These are phyloP conservation scores for Dendrocopos noguchii DNA, from an alignment of 2,113 vertebrate species.

Conservation along the genomic window DNA sequence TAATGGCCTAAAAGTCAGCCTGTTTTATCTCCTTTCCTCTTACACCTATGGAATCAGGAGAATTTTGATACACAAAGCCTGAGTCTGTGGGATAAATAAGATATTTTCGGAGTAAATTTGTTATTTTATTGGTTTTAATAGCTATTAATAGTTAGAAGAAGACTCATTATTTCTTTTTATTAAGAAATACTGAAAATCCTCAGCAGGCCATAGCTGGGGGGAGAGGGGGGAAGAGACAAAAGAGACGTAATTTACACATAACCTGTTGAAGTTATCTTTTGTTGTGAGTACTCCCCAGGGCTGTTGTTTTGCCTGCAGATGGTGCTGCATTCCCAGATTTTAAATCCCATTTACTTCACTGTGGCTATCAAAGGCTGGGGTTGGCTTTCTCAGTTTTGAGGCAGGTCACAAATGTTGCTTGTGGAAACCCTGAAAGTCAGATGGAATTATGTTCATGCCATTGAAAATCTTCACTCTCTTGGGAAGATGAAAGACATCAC, in stretches of 20 bases:
- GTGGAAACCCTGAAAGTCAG: not conserved
- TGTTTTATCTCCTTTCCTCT: not conserved
- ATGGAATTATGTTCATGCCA: not conserved
- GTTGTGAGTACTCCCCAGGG: not conserved
- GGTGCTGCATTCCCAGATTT: not conserved
- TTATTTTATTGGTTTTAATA: not conserved
- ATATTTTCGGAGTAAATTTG: too few relatives aligned
- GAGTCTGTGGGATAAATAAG: too few relatives aligned
- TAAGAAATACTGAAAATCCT: not conserved
- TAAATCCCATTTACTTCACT: not conserved
- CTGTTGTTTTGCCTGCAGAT: not conserved
- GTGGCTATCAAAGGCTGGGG: rapidly evolving
- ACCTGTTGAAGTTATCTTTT: not conserved
- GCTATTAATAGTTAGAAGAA: not conserved
- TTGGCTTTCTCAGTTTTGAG: not conserved
- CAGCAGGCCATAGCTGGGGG: not conserved
- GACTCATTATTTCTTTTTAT: not conserved
- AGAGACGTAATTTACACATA: not conserved
- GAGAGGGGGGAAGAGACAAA: not conserved
- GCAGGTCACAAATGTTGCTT: not conserved
- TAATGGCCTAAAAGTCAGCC: conserved; percentile 81
- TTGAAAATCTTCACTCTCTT: not conserved
- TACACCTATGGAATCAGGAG: not conserved
- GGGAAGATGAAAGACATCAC: not conserved
- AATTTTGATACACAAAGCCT: not conserved